phyloP scores from a whole-genome alignment of 2,113 vertebrate genomes.

The Tyrannus savana region DNA sequence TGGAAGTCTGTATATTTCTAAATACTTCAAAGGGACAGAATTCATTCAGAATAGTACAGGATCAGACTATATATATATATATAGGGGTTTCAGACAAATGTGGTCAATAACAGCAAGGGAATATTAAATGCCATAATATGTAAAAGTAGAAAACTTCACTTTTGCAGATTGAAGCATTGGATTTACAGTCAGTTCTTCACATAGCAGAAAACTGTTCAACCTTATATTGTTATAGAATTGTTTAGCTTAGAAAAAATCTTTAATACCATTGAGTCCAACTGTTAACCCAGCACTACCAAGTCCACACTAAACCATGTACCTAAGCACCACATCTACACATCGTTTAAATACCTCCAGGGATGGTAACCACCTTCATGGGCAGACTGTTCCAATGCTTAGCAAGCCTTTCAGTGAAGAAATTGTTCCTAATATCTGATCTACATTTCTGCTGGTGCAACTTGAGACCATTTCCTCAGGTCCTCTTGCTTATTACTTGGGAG shows the following conservation, averaged over 20 bases:
- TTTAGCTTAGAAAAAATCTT: background rate
- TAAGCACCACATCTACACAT: background rate
- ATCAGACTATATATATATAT: background rate
- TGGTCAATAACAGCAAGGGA: background rate
- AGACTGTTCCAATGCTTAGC: background rate
- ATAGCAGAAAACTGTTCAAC: background rate
- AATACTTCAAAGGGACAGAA: background rate
- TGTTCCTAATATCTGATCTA: background rate
- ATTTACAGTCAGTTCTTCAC: background rate
- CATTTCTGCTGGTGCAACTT: background rate
- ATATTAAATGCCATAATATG: background rate
- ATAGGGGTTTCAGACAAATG: background rate
- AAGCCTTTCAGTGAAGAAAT: background rate
- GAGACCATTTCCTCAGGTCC: background rate
- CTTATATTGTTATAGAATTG: background rate
- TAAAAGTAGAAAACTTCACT: background rate
- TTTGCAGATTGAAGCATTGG: background rate
- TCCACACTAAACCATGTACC: background rate
- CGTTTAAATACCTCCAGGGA: background rate
- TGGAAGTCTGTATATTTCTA: background rate
- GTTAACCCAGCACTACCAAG: background rate
- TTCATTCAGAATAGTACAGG: background rate
- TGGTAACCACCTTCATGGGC: rapidly evolving
- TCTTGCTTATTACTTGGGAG: rapidly evolving
- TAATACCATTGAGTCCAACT: background rate